phyloP scores from a whole-genome alignment of 2,888 invertebrate genomes.

The Cenopis cana region DNA sequence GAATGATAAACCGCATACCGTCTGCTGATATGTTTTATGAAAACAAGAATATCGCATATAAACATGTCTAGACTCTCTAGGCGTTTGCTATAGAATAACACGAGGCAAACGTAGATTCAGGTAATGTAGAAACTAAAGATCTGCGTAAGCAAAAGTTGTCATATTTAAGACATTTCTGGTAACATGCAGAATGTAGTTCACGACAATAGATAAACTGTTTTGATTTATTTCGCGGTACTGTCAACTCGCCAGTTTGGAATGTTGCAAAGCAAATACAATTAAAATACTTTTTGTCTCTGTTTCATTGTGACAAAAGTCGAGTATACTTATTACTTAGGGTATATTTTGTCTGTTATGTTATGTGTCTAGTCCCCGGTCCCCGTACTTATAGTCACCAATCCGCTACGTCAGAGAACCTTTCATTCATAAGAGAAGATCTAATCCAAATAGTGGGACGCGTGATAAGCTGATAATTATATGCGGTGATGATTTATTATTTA shows the following conservation, averaged over 20 bases:
- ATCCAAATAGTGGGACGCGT: not conserved
- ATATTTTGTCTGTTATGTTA: not conserved
- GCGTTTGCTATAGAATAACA: slow-evolving; percentile 4
- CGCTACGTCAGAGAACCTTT: not conserved
- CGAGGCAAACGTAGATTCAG: not conserved
- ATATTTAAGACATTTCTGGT: too few species aligned
- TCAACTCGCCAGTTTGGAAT: too few species aligned
- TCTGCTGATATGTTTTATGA: slow-evolving; percentile 64
- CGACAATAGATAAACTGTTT: too few species aligned
- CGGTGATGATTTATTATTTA: not conserved
- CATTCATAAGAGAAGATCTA: not conserved
- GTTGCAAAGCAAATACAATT: too few species aligned
- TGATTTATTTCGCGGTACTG: too few species aligned
- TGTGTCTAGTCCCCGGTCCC: too few species aligned
- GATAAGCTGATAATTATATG: too few species aligned
- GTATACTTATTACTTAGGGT: not conserved
- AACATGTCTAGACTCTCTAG: slow-evolving; percentile 17
- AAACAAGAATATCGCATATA: slow-evolving; percentile 54
- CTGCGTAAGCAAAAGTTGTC: not conserved
- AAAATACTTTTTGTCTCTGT: too few species aligned
- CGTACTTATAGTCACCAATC: too few species aligned
- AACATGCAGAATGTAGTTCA: too few species aligned
- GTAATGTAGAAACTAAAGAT: not conserved
- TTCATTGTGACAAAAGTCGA: too few species aligned
- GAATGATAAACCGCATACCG: slow-evolving; percentile 72